Percentiles rank a stretch among this genome's conserved stretches.
These are phyloP conservation scores for Linurgus olivaceus DNA, from an alignment of 2,797 vertebrate genomes.

Conservation along the genomic window DNA sequence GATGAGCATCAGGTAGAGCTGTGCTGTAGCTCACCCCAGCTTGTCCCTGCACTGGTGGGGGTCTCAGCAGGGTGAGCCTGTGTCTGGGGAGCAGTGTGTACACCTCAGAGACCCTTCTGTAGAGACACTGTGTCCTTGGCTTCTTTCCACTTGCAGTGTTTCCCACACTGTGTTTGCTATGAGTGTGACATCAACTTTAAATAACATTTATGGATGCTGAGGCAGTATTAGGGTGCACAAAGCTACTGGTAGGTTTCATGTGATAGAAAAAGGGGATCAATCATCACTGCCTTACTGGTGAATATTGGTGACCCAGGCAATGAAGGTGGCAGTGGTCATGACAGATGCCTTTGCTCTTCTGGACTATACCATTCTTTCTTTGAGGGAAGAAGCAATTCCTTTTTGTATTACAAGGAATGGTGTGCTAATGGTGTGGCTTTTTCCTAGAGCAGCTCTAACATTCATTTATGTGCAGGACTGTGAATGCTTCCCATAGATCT, in stretches of 20 bases:
- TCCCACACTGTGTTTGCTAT: background rate
- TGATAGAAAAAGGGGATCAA: background rate
- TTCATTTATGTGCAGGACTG: background rate
- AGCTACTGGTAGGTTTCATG: background rate
- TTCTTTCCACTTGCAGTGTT: background rate
- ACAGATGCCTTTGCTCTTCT: background rate
- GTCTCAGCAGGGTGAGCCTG: background rate
- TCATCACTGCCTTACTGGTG: background rate
- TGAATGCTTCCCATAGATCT: background rate
- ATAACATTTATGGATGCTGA: background rate
- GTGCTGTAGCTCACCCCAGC: background rate
- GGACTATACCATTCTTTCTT: background rate
- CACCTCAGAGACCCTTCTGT: background rate
- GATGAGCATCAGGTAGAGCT: background rate
- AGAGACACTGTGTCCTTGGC: accelerated
- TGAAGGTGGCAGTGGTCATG: background rate
- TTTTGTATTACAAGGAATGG: background rate
- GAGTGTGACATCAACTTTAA: background rate
- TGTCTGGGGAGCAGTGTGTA: accelerated
- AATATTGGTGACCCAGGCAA: background rate
- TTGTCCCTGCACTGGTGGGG: background rate
- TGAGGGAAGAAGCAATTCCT: background rate
- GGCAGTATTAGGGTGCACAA: background rate
- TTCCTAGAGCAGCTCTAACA: background rate
- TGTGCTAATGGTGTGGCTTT: background rate